Evolutionary conservation across 2,113 vertebrate genomes (phyloP), one percentile per base, ranked within the genome.

Genomic region (Paradoxurus hermaphroditus): DNA sequence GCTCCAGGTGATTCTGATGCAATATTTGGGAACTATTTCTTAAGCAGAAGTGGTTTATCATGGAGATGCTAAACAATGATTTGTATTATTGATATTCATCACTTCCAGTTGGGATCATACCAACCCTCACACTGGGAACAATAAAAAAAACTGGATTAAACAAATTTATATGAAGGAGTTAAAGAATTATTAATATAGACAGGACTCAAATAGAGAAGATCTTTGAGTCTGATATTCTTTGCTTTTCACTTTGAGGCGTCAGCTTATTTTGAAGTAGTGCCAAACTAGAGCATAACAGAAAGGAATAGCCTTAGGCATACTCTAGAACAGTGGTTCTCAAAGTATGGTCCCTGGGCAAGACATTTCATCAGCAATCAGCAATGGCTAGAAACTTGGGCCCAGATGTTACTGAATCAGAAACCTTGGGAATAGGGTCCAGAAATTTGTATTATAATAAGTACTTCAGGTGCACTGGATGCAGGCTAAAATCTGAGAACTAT

Each of bases 1-100:
- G 77, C 39, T 87, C 81, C n/a, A 29, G 23, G 46, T 95, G 70
- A 96, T 68, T 79, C 11, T 75, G n/a, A 90, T 75, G 59, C 14
- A 59, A 79, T 36, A 87, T 85, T 92, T 96, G 39, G 41, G 84
- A 77, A 77, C 10, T 41, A 89, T n/a, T 92, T 90, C 67, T 90
- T 75, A 82, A 91, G 73, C 84, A 29, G 53, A 90, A 88, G 44
- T 53, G 5, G 53, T 77, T 49, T 67, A 49, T n/a, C 44, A 21
- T 78, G 7, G 9, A 86, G 56, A 89, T 68, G 70, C 9, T 68
- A 77, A 94, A 77, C 62, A 78, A 72, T 4, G 27, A 16, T 83
- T 88, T 75, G 7, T 86, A 75, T 70, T 91, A 4, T 56, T 94
- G 68, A 25, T 75, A 59, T 79, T 56, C 89, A 67, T 94, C n/a